Conservation (phyloP, 2,888 invertebrate genomes). For the Tupiocoris notatus region DNA sequence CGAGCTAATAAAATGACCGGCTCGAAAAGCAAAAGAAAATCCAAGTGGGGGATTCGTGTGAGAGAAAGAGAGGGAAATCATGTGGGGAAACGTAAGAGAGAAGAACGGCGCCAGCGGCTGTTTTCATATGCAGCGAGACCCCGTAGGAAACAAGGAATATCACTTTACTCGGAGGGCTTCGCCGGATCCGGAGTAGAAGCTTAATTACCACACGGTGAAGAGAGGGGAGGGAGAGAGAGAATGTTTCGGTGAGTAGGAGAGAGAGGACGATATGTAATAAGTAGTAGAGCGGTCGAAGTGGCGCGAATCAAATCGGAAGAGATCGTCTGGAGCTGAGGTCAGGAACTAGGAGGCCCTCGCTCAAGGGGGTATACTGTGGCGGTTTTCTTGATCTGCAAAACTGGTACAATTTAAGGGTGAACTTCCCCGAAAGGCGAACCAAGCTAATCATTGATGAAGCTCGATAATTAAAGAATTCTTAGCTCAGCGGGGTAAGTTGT, state of each 20-base stretch:
- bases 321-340: not conserved
- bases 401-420: no score
- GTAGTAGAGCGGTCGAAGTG: not conserved
- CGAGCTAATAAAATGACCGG: constrained; percentile 36
- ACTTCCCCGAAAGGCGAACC: no score
- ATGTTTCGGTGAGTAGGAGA: not conserved
- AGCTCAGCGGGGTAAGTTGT: no score
- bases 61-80: not conserved
- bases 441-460: no score
- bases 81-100: constrained; percentile 6
- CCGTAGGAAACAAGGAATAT: constrained; percentile 44
- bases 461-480: no score
- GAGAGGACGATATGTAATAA: not conserved
- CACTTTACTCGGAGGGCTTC: constrained; percentile 39
- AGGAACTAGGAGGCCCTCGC: not conserved
- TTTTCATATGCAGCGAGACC: constrained; percentile 44
- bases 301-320: not conserved
- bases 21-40: constrained; percentile 14
- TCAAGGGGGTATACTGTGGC: no score
- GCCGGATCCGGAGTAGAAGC: constrained; percentile 5
- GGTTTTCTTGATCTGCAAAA: no score
- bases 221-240: not conserved
- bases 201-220: constrained; percentile 32
- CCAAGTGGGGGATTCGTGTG: not conserved
- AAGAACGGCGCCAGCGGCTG: constrained; percentile 41